These are phyloP conservation scores for Trachemys scripta DNA, from an alignment of 2,113 vertebrate species.

Conservation along the genomic window DNA sequence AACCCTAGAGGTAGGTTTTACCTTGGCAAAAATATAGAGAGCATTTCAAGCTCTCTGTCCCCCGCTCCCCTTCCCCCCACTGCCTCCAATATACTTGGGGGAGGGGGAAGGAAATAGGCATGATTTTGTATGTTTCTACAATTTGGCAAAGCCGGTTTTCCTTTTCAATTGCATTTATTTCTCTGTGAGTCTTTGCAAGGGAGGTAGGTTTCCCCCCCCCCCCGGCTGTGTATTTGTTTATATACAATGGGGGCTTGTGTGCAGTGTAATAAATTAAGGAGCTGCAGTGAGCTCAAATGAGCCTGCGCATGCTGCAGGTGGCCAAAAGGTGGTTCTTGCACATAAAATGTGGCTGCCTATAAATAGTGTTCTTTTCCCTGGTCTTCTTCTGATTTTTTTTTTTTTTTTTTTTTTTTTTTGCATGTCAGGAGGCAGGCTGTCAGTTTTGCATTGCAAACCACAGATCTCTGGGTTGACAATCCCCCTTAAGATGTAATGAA, in stretches of 20 bases:
- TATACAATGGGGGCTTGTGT: constrained; percentile 73
- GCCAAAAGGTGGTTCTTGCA: constrained; percentile 82
- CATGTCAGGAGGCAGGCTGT: neutral
- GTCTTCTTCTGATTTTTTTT: neutral
- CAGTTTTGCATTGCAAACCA: neutral
- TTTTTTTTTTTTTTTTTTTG: neutral
- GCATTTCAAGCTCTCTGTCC: neutral
- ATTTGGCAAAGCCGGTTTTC: neutral
- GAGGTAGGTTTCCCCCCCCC: neutral
- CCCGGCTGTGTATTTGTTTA: constrained; percentile 73
- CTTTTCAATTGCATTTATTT: constrained; percentile 38
- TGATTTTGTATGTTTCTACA: constrained; percentile 1
- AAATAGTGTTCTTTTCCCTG: neutral
- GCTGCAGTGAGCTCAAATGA: constrained; percentile 86
- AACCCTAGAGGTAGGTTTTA: constrained; percentile 92
- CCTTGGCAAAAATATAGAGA: neutral
- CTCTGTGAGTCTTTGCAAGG: constrained; percentile 36
- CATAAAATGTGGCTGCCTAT: constrained; percentile 24
- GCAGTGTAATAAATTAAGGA: constrained; percentile 82
- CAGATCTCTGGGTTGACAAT: neutral
- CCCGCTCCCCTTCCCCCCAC: neutral
- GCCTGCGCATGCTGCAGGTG: constrained; percentile 95
- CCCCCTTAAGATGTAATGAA: neutral
- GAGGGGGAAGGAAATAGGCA: neutral
- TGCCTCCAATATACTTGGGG: neutral